These are phyloP conservation scores for Drosophila kanekoi DNA, from an alignment of 2,888 invertebrate species.

Conservation along the genomic window DNA sequence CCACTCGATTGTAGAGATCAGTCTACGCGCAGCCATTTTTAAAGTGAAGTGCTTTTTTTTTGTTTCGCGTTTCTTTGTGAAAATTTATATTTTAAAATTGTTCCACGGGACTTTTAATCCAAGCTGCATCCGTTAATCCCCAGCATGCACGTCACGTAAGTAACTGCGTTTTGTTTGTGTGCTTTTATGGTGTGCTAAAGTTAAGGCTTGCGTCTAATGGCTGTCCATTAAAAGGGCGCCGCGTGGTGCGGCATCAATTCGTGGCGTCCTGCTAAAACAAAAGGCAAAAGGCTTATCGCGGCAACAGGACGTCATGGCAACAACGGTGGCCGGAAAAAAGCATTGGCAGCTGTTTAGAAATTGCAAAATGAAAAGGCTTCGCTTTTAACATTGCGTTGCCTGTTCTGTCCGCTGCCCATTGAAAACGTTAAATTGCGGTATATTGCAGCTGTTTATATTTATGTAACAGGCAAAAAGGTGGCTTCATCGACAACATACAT, in stretches of 20 bases:
- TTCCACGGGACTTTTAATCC: constrained; percentile 6
- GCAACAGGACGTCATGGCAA: constrained; percentile 38
- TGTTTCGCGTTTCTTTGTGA: not conserved
- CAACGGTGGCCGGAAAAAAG: constrained; percentile 13
- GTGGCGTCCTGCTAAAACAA: constrained; percentile 48
- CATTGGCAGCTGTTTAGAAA: constrained; percentile 53
- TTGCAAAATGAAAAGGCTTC: constrained; percentile 60
- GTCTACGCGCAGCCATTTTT: constrained; percentile 1
- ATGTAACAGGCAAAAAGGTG: not conserved
- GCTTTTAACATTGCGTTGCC: constrained; percentile 16
- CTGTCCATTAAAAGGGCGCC: constrained; percentile 29
- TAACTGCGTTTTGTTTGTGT: constrained; percentile 13
- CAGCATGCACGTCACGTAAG: constrained; percentile 22
- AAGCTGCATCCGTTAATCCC: constrained; percentile 9
- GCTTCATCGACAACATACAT: not conserved
- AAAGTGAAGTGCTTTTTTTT: constrained; percentile 3
- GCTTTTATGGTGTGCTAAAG: constrained; percentile 31
- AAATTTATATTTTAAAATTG: constrained; percentile 13
- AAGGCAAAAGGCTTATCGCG: constrained; percentile 52
- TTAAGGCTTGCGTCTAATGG: constrained; percentile 29
- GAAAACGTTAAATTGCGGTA: not conserved
- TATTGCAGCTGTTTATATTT: not conserved
- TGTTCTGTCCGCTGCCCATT: constrained; percentile 8
- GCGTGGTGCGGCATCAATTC: constrained; percentile 14
- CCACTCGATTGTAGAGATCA: not conserved